A percentile compares a stretch with the other conserved stretches of the same genome.
Evolutionary conservation across 2,888 invertebrate genomes (phyloP).

Genomic region (Achlya flavicornis): DNA sequence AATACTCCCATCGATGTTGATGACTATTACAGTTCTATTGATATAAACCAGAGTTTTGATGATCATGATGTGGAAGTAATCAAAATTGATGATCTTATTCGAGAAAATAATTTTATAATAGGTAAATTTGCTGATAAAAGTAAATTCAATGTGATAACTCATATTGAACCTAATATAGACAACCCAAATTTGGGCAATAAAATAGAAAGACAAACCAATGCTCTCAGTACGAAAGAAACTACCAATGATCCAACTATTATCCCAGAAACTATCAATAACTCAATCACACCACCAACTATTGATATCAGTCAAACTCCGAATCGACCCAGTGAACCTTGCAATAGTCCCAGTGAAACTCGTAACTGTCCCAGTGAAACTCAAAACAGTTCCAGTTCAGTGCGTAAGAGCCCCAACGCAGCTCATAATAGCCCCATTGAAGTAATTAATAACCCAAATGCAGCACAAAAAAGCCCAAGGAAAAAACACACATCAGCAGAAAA

Average conservation of each 20-base stretch:
- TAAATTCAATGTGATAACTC: conserved; percentile 25
- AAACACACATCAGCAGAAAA: background rate
- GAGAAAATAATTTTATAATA: conserved; percentile 43
- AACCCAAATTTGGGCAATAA: background rate
- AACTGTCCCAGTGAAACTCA: background rate
- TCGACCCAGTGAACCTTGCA: background rate
- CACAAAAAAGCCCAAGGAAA: background rate
- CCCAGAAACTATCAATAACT: background rate
- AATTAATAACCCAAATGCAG: background rate
- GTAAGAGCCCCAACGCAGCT: background rate
- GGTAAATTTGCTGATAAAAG: conserved; percentile 28
- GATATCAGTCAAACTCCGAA: background rate
- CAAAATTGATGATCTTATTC: conserved; percentile 53
- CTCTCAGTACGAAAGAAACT: background rate
- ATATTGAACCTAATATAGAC: conserved; percentile 22
- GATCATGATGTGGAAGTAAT: conserved; percentile 35
- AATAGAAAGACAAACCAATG: too few species aligned
- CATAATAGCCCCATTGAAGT: background rate
- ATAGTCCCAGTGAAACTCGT: background rate
- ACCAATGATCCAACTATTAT: background rate
- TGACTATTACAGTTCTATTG: conserved; percentile 24
- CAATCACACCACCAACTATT: background rate
- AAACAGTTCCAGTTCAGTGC: background rate
- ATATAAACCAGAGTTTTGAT: conserved; percentile 20
- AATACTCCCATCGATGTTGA: conserved; percentile 24